Evolutionary conservation across 2,888 invertebrate species (phyloP).

Genomic region (Nomada fabriciana): DNA sequence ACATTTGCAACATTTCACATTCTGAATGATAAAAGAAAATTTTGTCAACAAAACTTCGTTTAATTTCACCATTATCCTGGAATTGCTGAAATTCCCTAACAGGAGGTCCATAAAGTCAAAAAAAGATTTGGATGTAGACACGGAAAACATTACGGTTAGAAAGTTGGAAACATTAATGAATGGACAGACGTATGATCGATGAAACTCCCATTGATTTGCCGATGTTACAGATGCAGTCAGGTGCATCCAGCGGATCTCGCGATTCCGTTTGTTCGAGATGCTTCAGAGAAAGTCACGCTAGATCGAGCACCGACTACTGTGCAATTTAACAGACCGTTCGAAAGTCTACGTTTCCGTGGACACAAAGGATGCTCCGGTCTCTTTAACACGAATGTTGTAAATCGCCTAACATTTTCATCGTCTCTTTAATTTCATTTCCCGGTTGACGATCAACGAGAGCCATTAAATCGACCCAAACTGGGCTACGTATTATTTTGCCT

Average conservation of each 20-base stretch:
- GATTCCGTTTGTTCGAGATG: constrained; percentile 41
- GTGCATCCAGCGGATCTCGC: constrained; percentile 43
- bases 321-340: constrained; percentile 58
- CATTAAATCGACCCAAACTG: constrained; percentile 49
- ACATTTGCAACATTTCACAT: background rate
- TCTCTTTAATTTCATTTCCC: constrained; percentile 31
- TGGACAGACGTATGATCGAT: constrained; percentile 23
- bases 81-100: background rate
- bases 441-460: constrained; percentile 11
- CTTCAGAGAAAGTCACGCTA: constrained; percentile 58
- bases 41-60: too few species aligned
- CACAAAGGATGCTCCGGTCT: constrained; percentile 29
- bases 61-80: background rate
- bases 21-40: background rate
- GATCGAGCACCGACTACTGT: constrained; percentile 57
- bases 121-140: background rate
- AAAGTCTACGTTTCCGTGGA: constrained; percentile 47
- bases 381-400: constrained; percentile 16
- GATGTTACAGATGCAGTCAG: constrained; percentile 44
- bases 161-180: constrained; percentile 40
- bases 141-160: constrained; percentile 21
- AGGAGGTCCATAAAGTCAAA: background rate
- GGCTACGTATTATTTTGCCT: constrained; percentile 7
- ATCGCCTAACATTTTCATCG: constrained; percentile 7
- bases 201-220: constrained; percentile 35